Percentiles rank a stretch among this genome's conserved stretches.
Evolutionary conservation across 2,113 vertebrate genomes (phyloP).

Genomic region (Alexandromys fortis): DNA sequence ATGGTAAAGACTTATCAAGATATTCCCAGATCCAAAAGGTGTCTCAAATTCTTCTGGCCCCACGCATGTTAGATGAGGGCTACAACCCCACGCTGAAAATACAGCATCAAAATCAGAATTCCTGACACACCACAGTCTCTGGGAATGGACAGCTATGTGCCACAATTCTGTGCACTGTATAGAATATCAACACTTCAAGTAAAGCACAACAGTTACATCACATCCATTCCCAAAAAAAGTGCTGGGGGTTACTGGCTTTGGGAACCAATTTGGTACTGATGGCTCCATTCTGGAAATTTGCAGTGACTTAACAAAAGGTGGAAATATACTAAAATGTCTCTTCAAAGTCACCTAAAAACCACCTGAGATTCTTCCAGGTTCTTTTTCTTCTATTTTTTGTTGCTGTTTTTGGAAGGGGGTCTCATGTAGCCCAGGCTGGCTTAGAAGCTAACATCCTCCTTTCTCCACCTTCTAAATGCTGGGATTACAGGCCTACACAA

Average conservation of each 20-base stretch:
- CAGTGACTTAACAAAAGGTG: background rate
- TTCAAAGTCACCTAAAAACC: background rate
- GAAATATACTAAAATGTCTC: background rate
- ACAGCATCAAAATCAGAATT: background rate
- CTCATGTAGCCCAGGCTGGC: background rate
- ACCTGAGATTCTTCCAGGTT: background rate
- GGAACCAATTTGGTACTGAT: background rate
- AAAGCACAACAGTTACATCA: background rate
- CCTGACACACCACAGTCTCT: background rate
- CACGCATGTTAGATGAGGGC: background rate
- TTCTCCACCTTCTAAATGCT: background rate
- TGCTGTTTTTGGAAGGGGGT: background rate
- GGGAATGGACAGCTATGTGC: background rate
- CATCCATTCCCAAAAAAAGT: background rate
- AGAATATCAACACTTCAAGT: background rate
- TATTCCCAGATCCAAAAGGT: background rate
- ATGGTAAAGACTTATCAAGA: background rate
- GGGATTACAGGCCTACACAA: background rate
- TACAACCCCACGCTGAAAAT: background rate
- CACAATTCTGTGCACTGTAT: background rate
- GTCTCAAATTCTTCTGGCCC: background rate
- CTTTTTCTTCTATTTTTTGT: background rate
- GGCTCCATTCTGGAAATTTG: background rate
- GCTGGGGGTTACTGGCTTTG: accelerated
- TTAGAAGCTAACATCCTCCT: background rate